Base-by-base conservation (phyloP, 2,797 vertebrate species). In the Discoglossus pictus region DNA sequence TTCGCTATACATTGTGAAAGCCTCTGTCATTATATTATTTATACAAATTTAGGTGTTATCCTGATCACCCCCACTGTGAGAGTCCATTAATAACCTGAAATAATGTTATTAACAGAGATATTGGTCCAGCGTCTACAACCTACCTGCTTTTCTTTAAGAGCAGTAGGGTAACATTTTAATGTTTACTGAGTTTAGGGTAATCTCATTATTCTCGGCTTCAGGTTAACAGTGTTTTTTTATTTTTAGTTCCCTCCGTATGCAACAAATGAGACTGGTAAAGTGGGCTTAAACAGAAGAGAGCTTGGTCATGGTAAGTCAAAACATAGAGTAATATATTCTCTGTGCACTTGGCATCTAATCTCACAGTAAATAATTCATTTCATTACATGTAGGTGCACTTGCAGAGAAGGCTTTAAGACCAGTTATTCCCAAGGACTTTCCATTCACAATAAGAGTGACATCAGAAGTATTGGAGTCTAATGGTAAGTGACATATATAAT, bases 381-480 rank as follows among this genome's bases (percentile, higher is more conserved):
- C 69, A 61, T 69, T 72, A 9, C 55, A 9, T 70, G 38, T 75
- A 99, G 97, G 97, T 42, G 94, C 97, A 7, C 84, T 98, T 74
- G 97, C 97, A 27, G 97, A 99, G 74, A 96, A 95, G 83, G 89
- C 93, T 55, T 79, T 99, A 83, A 93, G 92, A 75, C 87, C 97
- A 1, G 58, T 99, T 76, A 89, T 99, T 79, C 97, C 97, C 35
- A 92, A 87, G 82, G 92, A 97, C 73, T 99, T 98, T 76, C 97
- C 97, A 9, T 99, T 99, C 83, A 99, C 97, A 4, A 91, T 98
- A 78, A 85, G 97, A 63, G 90, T 99, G 66, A 97, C 96, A 43
- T 90, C 97, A n/a, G 97, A 99, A 87, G 97, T 99, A 63, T 79
- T 99, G 11, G 97, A 98, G 84, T 99, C 97, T 71, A 99, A 99